Conservation (phyloP, 2,797 vertebrate genomes). For the Gallinago stenura region DNA sequence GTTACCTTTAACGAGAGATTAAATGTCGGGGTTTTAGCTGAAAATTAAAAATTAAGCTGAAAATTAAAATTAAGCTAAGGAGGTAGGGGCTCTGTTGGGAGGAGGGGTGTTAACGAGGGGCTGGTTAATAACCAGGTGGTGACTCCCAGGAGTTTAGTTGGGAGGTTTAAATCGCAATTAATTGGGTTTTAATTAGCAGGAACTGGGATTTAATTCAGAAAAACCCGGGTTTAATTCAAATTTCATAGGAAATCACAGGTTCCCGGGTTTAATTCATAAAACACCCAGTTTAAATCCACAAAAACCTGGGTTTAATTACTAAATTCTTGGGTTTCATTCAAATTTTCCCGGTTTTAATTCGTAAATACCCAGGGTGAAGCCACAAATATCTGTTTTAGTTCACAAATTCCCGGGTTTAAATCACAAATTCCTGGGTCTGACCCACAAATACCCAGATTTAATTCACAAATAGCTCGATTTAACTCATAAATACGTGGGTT, state of each 20-base stretch:
- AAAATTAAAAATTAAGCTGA: too few relatives aligned
- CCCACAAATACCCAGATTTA: background rate
- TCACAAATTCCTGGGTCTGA: too few relatives aligned
- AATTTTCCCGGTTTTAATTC: background rate
- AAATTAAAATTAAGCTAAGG: too few relatives aligned
- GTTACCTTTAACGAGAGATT: rapidly evolving
- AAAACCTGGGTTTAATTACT: background rate
- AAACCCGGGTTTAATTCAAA: background rate
- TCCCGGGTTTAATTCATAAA: too few relatives aligned
- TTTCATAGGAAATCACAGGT: background rate
- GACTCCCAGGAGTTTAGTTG: background rate
- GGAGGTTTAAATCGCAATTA: background rate
- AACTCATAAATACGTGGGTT: background rate
- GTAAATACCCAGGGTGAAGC: too few relatives aligned
- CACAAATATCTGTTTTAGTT: too few relatives aligned
- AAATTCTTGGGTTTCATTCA: background rate
- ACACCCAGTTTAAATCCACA: too few relatives aligned
- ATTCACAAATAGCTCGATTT: background rate
- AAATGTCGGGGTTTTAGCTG: rapidly evolving
- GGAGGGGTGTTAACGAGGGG: rapidly evolving
- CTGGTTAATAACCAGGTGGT: background rate
- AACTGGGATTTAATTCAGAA: background rate
- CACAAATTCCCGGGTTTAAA: background rate
- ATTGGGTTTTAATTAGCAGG: background rate
- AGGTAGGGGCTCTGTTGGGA: background rate